Conservation (phyloP, 2,888 invertebrate genomes). For the Scaptomyza parva region DNA sequence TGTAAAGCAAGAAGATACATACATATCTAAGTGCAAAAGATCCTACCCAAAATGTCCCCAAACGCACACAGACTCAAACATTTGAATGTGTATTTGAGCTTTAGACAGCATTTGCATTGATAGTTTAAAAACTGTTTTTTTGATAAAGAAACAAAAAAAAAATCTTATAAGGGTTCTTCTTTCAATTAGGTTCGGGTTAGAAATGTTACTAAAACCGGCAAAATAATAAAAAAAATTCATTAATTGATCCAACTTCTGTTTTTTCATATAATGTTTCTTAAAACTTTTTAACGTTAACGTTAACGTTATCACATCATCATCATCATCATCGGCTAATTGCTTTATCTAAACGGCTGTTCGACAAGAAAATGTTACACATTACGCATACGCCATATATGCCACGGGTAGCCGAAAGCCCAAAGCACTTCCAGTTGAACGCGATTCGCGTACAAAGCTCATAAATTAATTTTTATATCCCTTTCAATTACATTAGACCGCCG, state of each 20-base stretch:
- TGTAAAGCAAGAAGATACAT: background rate
- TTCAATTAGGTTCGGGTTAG: background rate
- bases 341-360: background rate
- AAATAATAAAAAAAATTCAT: background rate
- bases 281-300: background rate
- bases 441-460: slow-evolving; percentile 58
- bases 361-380: too few relatives aligned
- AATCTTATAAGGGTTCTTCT: background rate
- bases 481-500: slow-evolving; percentile 55
- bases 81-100: background rate
- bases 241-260: too few relatives aligned
- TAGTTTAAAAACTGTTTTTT: background rate
- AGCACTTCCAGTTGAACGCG: slow-evolving; percentile 8
- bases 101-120: background rate
- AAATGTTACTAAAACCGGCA: background rate
- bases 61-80: background rate
- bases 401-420: background rate
- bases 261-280: too few relatives aligned
- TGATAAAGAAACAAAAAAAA: background rate
- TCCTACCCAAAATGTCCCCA: background rate
- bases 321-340: slow-evolving; percentile 6
- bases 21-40: background rate
- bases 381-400: slow-evolving; percentile 21
- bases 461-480: slow-evolving; percentile 68
- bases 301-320: slow-evolving; percentile 2